These are phyloP conservation scores for Microhierax caerulescens DNA, from an alignment of 2,797 vertebrate genomes.

Conservation along the genomic window DNA sequence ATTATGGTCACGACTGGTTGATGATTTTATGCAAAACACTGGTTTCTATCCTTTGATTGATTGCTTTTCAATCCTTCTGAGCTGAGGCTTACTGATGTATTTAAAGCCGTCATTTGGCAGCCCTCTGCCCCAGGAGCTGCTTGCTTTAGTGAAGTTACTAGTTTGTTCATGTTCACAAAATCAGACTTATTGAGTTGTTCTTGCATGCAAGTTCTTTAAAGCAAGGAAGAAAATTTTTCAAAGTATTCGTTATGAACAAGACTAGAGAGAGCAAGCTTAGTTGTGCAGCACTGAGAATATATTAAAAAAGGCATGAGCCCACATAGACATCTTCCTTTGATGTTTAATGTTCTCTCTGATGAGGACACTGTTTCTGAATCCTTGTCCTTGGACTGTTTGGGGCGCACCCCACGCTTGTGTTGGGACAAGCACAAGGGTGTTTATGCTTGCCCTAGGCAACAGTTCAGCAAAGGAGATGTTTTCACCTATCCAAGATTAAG, in stretches of 20 bases:
- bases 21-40: neutral
- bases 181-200: neutral
- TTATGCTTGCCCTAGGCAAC: neutral
- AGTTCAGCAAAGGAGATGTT: neutral
- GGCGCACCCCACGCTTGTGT: accelerated
- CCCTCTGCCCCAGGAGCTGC: neutral
- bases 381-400: neutral
- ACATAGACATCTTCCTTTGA: neutral
- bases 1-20: neutral
- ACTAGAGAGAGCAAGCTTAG: neutral
- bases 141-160: neutral
- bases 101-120: neutral
- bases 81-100: neutral
- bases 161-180: neutral
- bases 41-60: neutral
- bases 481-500: neutral
- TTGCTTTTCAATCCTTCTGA: neutral
- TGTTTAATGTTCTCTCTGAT: neutral
- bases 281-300: neutral
- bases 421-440: neutral
- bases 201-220: neutral
- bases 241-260: neutral
- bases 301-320: neutral
- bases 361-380: neutral
- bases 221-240: neutral